phyloP scores from a whole-genome alignment of 1,140 invertebrate genomes.

The Habropoda laboriosa region DNA sequence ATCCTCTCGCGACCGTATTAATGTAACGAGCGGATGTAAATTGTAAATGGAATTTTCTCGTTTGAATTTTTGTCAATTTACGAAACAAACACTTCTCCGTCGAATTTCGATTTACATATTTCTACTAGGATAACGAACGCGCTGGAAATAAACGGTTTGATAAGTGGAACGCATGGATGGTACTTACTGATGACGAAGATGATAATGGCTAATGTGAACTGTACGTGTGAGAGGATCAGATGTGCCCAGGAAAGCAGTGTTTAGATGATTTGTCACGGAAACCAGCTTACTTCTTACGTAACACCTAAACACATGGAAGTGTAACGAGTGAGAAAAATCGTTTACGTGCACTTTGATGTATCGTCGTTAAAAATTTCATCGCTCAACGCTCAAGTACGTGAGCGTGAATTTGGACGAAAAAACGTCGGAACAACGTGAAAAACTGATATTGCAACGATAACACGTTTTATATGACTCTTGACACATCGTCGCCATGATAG shows the following conservation, averaged over 20 bases:
- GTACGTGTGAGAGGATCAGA: conserved; percentile 16
- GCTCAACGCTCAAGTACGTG: no score
- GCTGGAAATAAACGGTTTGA: neutral
- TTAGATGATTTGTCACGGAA: conserved; percentile 7
- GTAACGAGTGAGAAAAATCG: neutral
- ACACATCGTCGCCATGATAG: neutral
- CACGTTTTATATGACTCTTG: neutral
- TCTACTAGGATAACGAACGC: neutral
- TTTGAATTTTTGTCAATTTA: neutral
- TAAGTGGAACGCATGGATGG: neutral
- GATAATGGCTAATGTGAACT: neutral
- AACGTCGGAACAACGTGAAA: no score
- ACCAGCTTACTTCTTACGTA: conserved; percentile 17
- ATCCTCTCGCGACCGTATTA: neutral
- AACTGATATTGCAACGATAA: neutral
- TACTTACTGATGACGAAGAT: conserved; percentile 34
- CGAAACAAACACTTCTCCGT: no score
- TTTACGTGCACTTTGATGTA: no score
- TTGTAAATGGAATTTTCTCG: neutral
- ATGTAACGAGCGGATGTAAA: neutral
- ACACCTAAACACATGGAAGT: conserved; percentile 23
- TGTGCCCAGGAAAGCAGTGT: conserved; percentile 4
- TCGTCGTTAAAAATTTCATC: no score
- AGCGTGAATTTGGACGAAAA: no score
- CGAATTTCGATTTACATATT: no score